These are phyloP conservation scores for Hypsibius dujardini DNA, from an alignment of 1,140 invertebrate genomes.

Conservation along the genomic window DNA sequence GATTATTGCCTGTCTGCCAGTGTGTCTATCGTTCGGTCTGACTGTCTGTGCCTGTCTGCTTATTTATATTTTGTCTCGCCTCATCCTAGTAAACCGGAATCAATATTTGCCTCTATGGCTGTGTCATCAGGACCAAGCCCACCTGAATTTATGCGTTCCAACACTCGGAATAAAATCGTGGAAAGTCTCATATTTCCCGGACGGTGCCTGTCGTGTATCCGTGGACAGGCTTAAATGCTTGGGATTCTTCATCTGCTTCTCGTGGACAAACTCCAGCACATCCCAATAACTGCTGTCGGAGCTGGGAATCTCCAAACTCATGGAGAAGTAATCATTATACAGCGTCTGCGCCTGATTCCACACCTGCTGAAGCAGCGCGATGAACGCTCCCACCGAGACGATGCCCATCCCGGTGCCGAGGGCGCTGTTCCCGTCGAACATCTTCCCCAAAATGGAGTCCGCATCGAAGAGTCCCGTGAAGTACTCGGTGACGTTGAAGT, in stretches of 20 bases:
- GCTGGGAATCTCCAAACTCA: constrained; percentile 33
- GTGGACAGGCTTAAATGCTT: constrained; percentile 34
- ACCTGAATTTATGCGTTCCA: constrained; percentile 31
- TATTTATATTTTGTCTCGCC: constrained; percentile 22
- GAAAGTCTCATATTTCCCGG: constrained; percentile 30
- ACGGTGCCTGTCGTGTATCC: constrained; percentile 29
- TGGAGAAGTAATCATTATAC: constrained; percentile 22
- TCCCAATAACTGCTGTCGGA: constrained; percentile 33
- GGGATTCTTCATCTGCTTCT: constrained; percentile 20
- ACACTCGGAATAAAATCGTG: constrained; percentile 35
- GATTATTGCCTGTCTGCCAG: too few relatives aligned
- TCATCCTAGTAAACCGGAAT: constrained; percentile 29
- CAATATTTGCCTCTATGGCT: constrained; percentile 31
- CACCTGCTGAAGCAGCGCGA: constrained; percentile 29
- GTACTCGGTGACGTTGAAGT: constrained; percentile 3
- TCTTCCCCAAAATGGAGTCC: not conserved
- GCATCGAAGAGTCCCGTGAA: not conserved
- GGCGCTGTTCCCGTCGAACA: constrained; percentile 34
- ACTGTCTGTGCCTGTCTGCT: too few relatives aligned
- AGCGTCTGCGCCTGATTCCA: not conserved
- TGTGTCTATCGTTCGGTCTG: too few relatives aligned
- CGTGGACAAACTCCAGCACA: constrained; percentile 24
- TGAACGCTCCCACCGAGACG: constrained; percentile 35
- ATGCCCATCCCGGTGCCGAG: constrained; percentile 38
- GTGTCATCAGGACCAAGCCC: constrained; percentile 25